phyloP scores from a whole-genome alignment of 2,797 vertebrate genomes.

The Leptoclinus maculatus region DNA sequence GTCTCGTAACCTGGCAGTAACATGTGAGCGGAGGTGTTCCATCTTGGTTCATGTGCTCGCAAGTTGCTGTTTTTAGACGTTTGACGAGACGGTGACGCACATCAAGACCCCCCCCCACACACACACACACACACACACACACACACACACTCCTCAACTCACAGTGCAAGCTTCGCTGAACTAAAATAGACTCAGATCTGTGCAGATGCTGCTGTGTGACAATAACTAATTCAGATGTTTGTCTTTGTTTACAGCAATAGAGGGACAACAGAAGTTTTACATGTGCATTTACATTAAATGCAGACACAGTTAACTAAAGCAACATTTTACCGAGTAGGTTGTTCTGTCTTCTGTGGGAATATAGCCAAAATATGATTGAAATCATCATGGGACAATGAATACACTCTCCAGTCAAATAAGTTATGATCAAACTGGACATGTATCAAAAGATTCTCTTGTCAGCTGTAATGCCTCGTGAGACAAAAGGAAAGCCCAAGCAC shows the following conservation, averaged over 20 bases:
- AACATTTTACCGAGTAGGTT: no score
- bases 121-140: no score
- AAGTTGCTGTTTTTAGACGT: constrained; percentile 69
- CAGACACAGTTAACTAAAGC: no score
- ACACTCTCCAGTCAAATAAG: neutral
- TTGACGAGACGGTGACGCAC: constrained; percentile 66
- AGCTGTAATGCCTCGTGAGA: neutral
- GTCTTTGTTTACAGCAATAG: neutral
- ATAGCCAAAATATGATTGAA: neutral
- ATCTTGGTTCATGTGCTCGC: neutral
- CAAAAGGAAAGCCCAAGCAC: neutral
- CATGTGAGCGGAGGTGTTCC: constrained; percentile 8
- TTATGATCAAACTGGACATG: neutral
- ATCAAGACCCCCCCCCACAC: constrained; percentile 8
- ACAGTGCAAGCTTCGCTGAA: constrained; percentile 45
- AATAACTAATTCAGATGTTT: neutral
- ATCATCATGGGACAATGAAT: neutral
- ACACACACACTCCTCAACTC: constrained; percentile 15
- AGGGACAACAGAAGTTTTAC: neutral
- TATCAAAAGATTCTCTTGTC: neutral
- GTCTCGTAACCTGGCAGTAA: neutral
- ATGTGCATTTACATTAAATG: neutral
- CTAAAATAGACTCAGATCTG: constrained; percentile 68
- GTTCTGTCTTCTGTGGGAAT: neutral
- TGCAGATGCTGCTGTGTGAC: constrained; percentile 27